A percentile compares a stretch with the other conserved stretches of the same genome.
Evolutionary conservation across 2,888 invertebrate species (phyloP).

Genomic region (Microctonus aethiopoides): DNA sequence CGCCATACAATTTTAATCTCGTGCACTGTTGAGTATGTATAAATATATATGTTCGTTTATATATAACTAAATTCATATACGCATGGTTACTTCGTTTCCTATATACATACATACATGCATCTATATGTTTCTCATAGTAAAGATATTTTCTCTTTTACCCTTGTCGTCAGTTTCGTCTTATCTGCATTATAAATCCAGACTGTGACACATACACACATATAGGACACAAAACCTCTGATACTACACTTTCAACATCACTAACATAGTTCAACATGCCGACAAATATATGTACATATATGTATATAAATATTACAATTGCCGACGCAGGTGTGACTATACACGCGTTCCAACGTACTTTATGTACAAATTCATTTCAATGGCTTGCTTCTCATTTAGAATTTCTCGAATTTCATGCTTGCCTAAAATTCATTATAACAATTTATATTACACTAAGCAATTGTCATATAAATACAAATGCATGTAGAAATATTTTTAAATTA

Average conservation of each 20-base stretch:
- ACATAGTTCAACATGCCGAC: not conserved
- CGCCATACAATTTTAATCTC: slow-evolving; percentile 49
- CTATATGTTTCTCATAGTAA: no score
- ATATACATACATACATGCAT: not conserved
- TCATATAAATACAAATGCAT: not conserved
- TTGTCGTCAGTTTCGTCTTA: not conserved
- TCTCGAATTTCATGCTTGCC: not conserved
- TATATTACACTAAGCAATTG: not conserved
- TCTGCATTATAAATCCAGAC: not conserved
- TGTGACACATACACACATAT: not conserved
- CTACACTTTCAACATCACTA: not conserved
- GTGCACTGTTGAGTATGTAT: slow-evolving; percentile 3
- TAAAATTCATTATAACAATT: not conserved
- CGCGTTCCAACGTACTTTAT: not conserved
- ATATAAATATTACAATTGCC: slow-evolving; percentile 1
- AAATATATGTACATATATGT: not conserved
- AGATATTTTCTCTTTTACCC: not conserved
- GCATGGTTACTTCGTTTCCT: slow-evolving; percentile 12
- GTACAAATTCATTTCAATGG: not conserved
- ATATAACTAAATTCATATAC: not conserved
- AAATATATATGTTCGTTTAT: not conserved
- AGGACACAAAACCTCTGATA: not conserved
- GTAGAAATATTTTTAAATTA: no score
- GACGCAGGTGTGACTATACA: not conserved
- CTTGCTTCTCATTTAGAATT: not conserved